These are phyloP conservation scores for Cheilosia pagana DNA, from an alignment of 2,888 invertebrate genomes.

Conservation along the genomic window DNA sequence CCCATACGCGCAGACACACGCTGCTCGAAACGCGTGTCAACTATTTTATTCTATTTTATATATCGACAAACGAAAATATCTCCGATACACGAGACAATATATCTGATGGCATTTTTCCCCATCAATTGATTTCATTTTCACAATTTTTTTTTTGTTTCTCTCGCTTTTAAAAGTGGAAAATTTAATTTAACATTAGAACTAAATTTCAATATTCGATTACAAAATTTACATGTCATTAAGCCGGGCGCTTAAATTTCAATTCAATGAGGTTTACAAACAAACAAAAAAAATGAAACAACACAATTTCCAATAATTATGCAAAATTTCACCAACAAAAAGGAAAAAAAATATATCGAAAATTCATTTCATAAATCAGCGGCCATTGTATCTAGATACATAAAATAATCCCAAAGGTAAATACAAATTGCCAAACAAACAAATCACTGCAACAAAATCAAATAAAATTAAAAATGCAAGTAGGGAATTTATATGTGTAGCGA, in stretches of 20 bases:
- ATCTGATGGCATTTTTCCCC: neutral
- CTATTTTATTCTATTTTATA: conserved; percentile 3
- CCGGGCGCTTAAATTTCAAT: conserved; percentile 49
- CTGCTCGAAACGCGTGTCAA: conserved; percentile 1
- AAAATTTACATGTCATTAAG: conserved; percentile 61
- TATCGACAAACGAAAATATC: neutral
- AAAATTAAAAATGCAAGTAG: conserved; percentile 23
- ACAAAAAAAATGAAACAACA: neutral
- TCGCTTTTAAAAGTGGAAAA: conserved; percentile 46
- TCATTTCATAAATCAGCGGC: conserved; percentile 38
- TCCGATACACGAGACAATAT: neutral
- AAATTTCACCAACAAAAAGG: conserved; percentile 15
- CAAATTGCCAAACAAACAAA: conserved; percentile 45
- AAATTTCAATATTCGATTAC: conserved; percentile 50
- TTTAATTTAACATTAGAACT: conserved; percentile 36
- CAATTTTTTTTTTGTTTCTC: too few relatives aligned
- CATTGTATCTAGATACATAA: conserved; percentile 13
- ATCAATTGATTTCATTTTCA: conserved; percentile 6
- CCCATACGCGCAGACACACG: neutral
- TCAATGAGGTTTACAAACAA: neutral
- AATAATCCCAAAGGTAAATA: conserved; percentile 46
- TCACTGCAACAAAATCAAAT: conserved; percentile 24
- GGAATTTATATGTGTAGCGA: conserved; percentile 8
- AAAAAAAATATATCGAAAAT: conserved; percentile 25
- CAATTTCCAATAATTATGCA: conserved; percentile 38